phyloP scores from a whole-genome alignment of 2,888 invertebrate species.

The Hypsopygia costalis region DNA sequence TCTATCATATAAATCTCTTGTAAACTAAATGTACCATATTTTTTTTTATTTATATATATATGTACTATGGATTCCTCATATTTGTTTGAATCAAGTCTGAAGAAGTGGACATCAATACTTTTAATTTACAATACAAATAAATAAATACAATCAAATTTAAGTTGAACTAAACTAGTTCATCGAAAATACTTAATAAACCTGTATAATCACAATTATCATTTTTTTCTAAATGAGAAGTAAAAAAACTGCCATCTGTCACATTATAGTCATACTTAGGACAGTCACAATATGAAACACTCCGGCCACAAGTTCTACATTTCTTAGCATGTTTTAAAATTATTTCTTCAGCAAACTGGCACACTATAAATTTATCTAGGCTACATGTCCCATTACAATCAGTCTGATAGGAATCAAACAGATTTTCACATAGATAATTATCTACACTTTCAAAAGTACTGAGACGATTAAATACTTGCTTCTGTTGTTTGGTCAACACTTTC shows the following conservation, averaged over 20 bases:
- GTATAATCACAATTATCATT: conserved; percentile 53
- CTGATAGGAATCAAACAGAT: conserved; percentile 63
- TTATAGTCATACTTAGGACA: conserved; percentile 56
- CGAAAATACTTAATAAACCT: conserved; percentile 62
- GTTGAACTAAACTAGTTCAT: conserved; percentile 29
- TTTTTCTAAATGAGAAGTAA: conserved; percentile 48
- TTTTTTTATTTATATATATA: too few relatives aligned
- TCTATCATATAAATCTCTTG: too few relatives aligned
- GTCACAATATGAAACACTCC: conserved; percentile 58
- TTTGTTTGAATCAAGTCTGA: too few relatives aligned
- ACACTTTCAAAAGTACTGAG: conserved; percentile 85
- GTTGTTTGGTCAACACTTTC: conserved; percentile 85
- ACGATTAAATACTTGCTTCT: conserved; percentile 89
- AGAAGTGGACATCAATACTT: too few relatives aligned
- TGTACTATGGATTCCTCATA: too few relatives aligned
- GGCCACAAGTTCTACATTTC: conserved; percentile 64
- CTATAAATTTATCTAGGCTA: conserved; percentile 47
- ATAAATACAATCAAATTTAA: too few relatives aligned
- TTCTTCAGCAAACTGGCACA: conserved; percentile 59
- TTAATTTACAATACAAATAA: too few relatives aligned
- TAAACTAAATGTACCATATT: too few relatives aligned
- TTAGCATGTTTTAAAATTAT: conserved; percentile 60
- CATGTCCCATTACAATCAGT: conserved; percentile 27
- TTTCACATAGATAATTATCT: conserved; percentile 83
- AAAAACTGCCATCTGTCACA: conserved; percentile 52